phyloP scores from a whole-genome alignment of 1,140 invertebrate species.

The Nomia melanderi region DNA sequence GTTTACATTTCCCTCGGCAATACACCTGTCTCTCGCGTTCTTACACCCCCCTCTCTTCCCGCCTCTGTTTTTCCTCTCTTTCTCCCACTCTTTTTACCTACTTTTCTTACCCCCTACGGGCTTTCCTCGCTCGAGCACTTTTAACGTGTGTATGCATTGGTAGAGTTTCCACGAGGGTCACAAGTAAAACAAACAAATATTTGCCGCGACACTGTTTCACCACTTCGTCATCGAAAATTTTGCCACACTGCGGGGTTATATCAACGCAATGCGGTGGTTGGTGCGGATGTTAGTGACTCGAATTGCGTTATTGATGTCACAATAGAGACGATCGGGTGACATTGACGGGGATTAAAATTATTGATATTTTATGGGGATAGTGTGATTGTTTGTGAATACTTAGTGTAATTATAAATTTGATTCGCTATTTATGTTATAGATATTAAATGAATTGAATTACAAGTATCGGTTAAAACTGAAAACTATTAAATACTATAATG shows the following conservation, averaged over 20 bases:
- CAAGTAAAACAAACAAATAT: constrained; percentile 24
- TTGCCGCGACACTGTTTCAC: not conserved
- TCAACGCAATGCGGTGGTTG: not conserved
- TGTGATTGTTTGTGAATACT: too few species aligned
- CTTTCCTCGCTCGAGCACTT: constrained; percentile 11
- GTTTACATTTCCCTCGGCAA: constrained; percentile 59
- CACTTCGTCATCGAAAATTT: not conserved
- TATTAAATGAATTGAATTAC: too few species aligned
- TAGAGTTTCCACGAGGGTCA: constrained; percentile 1
- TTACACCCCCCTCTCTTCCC: not conserved
- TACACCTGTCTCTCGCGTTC: constrained; percentile 16
- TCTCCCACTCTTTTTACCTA: not conserved
- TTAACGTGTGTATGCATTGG: not conserved
- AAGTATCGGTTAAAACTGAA: too few species aligned
- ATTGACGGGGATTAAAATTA: too few species aligned
- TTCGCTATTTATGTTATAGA: too few species aligned
- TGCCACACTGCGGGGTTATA: not conserved
- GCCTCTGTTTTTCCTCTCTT: not conserved
- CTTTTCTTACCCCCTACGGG: not conserved
- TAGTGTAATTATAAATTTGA: too few species aligned
- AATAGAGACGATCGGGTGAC: too few species aligned
- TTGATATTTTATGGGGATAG: too few species aligned
- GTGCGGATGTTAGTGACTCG: not conserved
- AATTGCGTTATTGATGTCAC: not conserved
- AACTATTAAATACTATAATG: too few species aligned